These are phyloP conservation scores for Eidolon dupreanum DNA, from an alignment of 2,797 vertebrate species.

Conservation along the genomic window DNA sequence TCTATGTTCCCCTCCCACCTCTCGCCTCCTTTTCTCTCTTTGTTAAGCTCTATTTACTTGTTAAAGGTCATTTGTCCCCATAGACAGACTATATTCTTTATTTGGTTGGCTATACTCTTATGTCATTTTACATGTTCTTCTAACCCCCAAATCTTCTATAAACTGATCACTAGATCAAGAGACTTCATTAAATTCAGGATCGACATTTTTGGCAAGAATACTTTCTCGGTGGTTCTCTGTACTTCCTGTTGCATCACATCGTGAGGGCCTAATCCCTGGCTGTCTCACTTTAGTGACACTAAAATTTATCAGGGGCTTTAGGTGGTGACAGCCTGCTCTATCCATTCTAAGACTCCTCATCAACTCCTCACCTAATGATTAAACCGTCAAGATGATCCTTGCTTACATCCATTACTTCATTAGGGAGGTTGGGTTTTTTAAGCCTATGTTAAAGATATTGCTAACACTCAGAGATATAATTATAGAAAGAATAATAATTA, in stretches of 20 bases:
- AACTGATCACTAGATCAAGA: neutral
- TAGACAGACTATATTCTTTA: neutral
- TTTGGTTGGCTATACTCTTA: neutral
- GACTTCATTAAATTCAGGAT: neutral
- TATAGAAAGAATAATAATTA: slow-evolving; percentile 53
- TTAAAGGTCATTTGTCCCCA: neutral
- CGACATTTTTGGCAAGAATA: neutral
- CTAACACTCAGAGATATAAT: slow-evolving; percentile 16
- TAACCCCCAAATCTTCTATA: neutral
- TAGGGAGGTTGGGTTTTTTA: neutral
- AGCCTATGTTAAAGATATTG: slow-evolving; percentile 18
- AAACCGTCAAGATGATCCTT: neutral
- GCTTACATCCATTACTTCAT: neutral
- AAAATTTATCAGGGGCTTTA: neutral
- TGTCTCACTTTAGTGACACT: neutral
- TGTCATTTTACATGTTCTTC: neutral
- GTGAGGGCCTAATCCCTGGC: neutral
- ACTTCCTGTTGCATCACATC: neutral
- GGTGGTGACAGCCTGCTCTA: neutral
- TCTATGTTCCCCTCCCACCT: neutral
- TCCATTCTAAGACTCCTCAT: neutral
- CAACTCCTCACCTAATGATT: neutral
- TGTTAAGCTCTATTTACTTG: neutral
- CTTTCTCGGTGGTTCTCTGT: neutral
- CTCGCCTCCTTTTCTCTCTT: neutral